These are phyloP conservation scores for Montipora efflorescens DNA, from an alignment of 64 coral and sea anemone genomes.

Conservation along the genomic window DNA sequence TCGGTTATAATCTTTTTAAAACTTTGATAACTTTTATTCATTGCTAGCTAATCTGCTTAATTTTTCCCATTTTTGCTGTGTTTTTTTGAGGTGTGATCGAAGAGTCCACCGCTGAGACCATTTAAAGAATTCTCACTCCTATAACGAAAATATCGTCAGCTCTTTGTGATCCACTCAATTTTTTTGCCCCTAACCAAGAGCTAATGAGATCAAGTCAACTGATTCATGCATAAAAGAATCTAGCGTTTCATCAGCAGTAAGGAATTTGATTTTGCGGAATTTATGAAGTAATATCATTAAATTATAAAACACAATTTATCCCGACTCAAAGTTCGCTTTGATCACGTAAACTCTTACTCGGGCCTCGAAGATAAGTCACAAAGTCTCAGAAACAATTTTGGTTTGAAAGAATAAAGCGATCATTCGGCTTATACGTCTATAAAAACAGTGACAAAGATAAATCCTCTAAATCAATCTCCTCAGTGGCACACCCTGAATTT, in stretches of 20 bases:
- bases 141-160: background rate
- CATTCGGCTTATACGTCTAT: constrained; percentile 14
- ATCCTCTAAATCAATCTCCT: background rate
- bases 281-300: background rate
- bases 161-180: background rate
- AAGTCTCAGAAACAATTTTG: background rate
- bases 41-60: constrained; percentile 38
- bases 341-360: background rate
- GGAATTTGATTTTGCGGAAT: background rate
- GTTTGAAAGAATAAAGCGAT: background rate
- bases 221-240: background rate
- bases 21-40: constrained; percentile 41
- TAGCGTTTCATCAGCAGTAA: background rate
- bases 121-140: background rate
- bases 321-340: background rate
- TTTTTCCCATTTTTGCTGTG: background rate
- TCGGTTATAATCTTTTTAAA: constrained; percentile 43
- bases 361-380: background rate
- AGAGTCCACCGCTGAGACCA: background rate
- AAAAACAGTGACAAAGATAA: constrained; percentile 11
- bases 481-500: background rate
- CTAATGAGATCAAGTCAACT: background rate
- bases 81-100: background rate
- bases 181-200: background rate
- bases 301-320: background rate